These are phyloP conservation scores for Parus major DNA, from an alignment of 2,113 vertebrate species.

Conservation along the genomic window DNA sequence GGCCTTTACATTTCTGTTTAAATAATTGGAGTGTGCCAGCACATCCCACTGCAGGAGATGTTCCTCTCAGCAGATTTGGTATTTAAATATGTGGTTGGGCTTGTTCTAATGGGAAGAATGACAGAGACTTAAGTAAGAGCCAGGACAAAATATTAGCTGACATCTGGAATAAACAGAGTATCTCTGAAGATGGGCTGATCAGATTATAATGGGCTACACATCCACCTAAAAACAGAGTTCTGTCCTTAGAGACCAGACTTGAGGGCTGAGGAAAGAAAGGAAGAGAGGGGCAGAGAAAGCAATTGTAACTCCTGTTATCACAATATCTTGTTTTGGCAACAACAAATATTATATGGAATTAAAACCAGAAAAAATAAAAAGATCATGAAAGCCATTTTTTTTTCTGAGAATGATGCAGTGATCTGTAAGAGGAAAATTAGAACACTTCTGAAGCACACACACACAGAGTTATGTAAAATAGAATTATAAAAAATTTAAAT, in stretches of 20 bases:
- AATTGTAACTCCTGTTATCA: background rate
- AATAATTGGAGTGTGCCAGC: background rate
- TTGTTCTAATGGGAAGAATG: background rate
- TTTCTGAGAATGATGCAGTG: background rate
- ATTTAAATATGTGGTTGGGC: background rate
- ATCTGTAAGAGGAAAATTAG: background rate
- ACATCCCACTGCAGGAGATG: background rate
- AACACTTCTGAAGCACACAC: background rate
- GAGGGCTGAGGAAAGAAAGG: background rate
- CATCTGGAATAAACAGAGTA: background rate
- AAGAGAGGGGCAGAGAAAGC: background rate
- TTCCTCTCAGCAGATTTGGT: background rate
- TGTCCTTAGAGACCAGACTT: background rate
- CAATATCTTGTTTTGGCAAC: background rate
- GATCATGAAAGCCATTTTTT: accelerated
- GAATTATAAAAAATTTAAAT: background rate
- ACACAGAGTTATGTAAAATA: background rate
- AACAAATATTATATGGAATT: background rate
- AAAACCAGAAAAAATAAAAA: background rate
- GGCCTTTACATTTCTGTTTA: background rate
- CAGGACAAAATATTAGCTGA: conserved; percentile 9
- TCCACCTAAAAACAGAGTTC: background rate
- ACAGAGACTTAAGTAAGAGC: background rate
- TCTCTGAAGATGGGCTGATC: background rate
- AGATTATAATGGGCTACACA: background rate